Evolutionary conservation across 2,113 vertebrate genomes (phyloP), one percentile per base, ranked within the genome.

Genomic region (Galeopterus variegatus): DNA sequence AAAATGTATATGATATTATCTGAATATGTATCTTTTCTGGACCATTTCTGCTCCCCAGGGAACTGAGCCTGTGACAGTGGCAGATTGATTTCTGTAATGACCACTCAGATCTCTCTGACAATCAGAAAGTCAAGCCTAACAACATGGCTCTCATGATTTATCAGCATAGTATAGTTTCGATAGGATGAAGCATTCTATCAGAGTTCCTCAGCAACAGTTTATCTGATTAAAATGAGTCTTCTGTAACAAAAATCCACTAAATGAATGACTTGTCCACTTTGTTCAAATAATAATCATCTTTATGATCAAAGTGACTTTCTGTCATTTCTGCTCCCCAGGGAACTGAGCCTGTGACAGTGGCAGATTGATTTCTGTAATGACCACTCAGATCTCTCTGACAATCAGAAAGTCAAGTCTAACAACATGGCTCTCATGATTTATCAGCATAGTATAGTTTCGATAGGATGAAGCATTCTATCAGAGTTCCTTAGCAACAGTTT

Each of bases 181-280:
- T n/a, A 65, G 19, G 6, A 73, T 73, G 70, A 70, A 77, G 15
- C 4, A 84, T 45, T 18, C 28, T 52, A 33, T 84, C 21, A 83
- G 8, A 83, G 76, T 73, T 77, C 33, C 62, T 93, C 36, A 82
- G 18, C 21, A 87, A 54, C 33, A 72, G 60, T 70, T 85, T 81
- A 92, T 94, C 50, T 85, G 28, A 85, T 75, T 87, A 36, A 52
- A 93, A 41, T 88, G 62, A 77, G 67, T 80, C 15, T 67, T 50
- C 54, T 62, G 17, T 48, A 95, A 72, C 69, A 70, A 75, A 83
- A 87, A 83, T 58, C 12, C 50, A 97, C 23, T 60, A 11, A 45
- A 65, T 79, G n/a, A 93, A 84, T 91, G 70, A 72, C 65, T 79
- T 90, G 41, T 83, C 93, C 62, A 33, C 4, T 86, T 60, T 96